Evolutionary conservation across 2,888 invertebrate genomes (phyloP), one percentile per base, ranked within the genome.

Genomic region (Dicyrtomina minuta): DNA sequence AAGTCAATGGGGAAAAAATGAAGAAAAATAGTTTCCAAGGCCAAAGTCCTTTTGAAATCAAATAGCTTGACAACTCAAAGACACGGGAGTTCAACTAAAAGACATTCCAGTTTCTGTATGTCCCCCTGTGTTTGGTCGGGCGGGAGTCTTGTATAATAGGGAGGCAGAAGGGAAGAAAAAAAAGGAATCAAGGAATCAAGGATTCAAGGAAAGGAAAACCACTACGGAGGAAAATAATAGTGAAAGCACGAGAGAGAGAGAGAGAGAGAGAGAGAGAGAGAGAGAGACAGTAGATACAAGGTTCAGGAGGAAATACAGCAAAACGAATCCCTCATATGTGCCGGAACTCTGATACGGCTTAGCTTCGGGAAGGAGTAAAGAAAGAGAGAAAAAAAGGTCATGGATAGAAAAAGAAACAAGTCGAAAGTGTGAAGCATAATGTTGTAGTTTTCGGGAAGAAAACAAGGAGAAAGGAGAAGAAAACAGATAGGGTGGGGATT

Each of bases 1-100:
- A 33, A 33, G 33, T 33, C 46, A 46, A n/a, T 24, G 53, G 20
- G 20, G 59, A 22, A 41, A 33, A 64, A 64, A 64, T 64, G 64
- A 64, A 64, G 64, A 64, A 64, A 64, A 64, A 64, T 64, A 64
- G 64, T 64, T 64, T 43, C 17, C 20, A 51, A 51, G 53, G 39
- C 27, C 53, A 53, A 17, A 53, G 41, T 43, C 24, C 53, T 22
- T 64, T 64, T 64, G 53, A 64, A 64, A 64, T 49, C 53, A 64
- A 64, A 64, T 64, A 53, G 53, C 49, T 53, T 64, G 64, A 64
- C 64, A 64, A 64, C 53, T 39, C 33, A 64, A 64, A 51, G 53
- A 64, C 51, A 49, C 22, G 26, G 12, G 27, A 62, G 49, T 62
- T 49, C 43, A 27, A 39, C 27, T 27, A 46, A 62, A 17, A 49